Base-by-base conservation (phyloP, 2,113 vertebrate genomes). In the Bathybates hornii region DNA sequence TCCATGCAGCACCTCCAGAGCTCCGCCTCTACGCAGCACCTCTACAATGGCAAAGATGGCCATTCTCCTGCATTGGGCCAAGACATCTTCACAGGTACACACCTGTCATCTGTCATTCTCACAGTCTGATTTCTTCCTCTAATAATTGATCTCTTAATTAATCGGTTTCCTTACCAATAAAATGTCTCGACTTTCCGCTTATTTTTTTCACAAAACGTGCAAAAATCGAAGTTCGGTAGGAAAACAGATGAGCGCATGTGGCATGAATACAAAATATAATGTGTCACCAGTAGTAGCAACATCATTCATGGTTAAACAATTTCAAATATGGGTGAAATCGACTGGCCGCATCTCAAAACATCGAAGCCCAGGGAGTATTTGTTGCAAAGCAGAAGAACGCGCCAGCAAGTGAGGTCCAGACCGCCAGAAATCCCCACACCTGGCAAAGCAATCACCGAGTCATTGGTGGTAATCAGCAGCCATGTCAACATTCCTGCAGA, bases 61-160 rank as follows among this genome's bases (percentile, higher is more conserved):
- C 95, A 96, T 80, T 91, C 97, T 86, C 92, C 95, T 9, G 95
- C 90, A 7, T 87, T 97, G 86, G 95, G 96, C 86, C 97, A 97
- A 90, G 98, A 99, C 93, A 96, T 99, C 87, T 98, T 97, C 91
- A 96, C 97, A 97, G 98, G 98, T 98, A 95, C 68, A 32, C 59
- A 71, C 24, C 4, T n/a, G 50, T 56, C 38, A 45, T 63, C 27
- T 12, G 36, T 76, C 71, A 79, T 38, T 19, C 61, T 38, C 17
- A 81, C 17, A 54, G 57, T 66, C 6, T 79, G 8, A 32, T 24
- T 29, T 54, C 78, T 53, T 66, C 57, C n/a, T 17, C 3, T 73
- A 43, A 11, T 16, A 17, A 59, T 43, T 12, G 45, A 82, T n/a
- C 8, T 53, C 48, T 50, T 48, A 17, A 83, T 43, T 82, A 45